Base-by-base conservation (phyloP, 2,113 vertebrate species). In the Stomatorhinus ivindoensis region DNA sequence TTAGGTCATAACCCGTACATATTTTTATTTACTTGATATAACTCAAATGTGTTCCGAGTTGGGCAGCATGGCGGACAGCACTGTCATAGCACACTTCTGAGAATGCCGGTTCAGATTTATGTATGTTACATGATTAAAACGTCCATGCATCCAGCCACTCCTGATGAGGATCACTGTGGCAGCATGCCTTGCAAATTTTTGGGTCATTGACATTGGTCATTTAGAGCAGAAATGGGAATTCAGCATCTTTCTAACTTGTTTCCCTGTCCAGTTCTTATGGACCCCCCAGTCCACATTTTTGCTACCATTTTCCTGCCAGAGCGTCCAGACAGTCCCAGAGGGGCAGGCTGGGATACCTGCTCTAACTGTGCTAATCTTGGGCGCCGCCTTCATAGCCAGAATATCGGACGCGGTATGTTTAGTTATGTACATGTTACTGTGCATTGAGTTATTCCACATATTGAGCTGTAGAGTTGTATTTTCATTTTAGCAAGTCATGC, bases 11-110 rank as follows among this genome's bases (percentile, higher is more conserved):
- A 44, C 73, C 48, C 82, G 39, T 44, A 89, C 31, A 82, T 53
- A 55, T 44, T 35, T 87, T 87, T 47, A 87, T 87, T 87, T 55
- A 89, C 69, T 53, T 82, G 35, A 55, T 42, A 82, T 39, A 85
- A 13, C 83, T n/a, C 39, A 39, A 76, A 76, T 39, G 69, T 19
- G 15, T 76, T 42, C 4, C 7, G 31, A 42, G 35, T 42, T 42
- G 73, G 73, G 73, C 31, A 17, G 73, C 35, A 80, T 19, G 35
- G 73, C 42, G 11, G n/a, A 11, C 31, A 69, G 61, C 27, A 27
- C 35, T 39, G 27, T 42, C 73, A 19, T 35, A 80, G 31, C 73
- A 42, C 73, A 80, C 31, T 42, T 80, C 73, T 19, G 19, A 42
- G 73, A 19, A 21, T 42, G 73, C 31, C 1, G 73, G 13, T 80